Base-by-base conservation (phyloP, 2,888 invertebrate genomes). In the Xanthia togata region DNA sequence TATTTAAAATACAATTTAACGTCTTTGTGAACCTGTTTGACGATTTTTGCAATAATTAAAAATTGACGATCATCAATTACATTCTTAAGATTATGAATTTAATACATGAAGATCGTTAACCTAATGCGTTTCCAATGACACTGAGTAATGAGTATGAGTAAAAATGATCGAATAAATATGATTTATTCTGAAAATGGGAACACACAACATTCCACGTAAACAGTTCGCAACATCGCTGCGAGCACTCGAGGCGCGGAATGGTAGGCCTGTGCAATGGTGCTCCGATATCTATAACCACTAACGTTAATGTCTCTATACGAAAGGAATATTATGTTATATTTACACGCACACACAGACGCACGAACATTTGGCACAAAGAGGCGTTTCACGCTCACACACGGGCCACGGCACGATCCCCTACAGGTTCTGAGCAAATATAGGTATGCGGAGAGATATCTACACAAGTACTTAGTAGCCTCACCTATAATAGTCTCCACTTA, bases 341-440 rank as follows among this genome's bases (percentile, higher is more conserved):
- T 94, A 94, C 93, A 94, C 89, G 91, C 90, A 90, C 89, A 91
- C 87, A 89, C 88, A 90, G 89, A 92, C 91, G 92, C 90, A 93
- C 92, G 92, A 92, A 94, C 94, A 93, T 95, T 96, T 96, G 96
- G 96, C 96, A 96, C 96, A 94, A 93, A 92, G 92, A 95, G 93
- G 94, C 95, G 94, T 94, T 93, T 91, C 88, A 95, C 95, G 95
- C 94, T 91, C 92, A 92, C 93, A 92, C 91, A 89, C 92, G 91
- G 93, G 91, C 94, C 91, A 91, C 91, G 88, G 90, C 81, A 90
- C 91, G 87, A 88, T 91, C 90, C 87, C 93, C 96, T 95, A 95
- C 93, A 90, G 91, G 90, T 92, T 94, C 96, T 96, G 96, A 96
- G 96, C 96, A 96, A 96, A 95, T 96, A 94, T 96, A 96, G 96